Evolutionary conservation across 2,797 vertebrate species (phyloP).

Genomic region (Leucoraja ocellata): DNA sequence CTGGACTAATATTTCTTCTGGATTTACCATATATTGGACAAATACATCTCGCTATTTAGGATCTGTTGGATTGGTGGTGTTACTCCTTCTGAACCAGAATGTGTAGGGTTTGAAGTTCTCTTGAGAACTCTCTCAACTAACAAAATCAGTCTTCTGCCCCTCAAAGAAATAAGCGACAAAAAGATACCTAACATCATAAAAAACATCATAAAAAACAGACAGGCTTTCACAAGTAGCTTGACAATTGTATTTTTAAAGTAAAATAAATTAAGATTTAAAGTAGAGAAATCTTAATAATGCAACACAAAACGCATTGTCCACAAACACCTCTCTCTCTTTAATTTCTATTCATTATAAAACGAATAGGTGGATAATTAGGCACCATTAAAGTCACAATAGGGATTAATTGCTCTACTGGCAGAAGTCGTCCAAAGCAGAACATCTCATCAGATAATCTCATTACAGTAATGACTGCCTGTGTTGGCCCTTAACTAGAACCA

Average conservation of each 20-base stretch:
- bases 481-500: conserved; percentile 1
- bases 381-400: conserved; percentile 30
- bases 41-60: neutral
- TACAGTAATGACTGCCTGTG: conserved; percentile 11
- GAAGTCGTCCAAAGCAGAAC: conserved; percentile 10
- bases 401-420: conserved; percentile 26
- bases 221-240: neutral
- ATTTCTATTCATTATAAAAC: conserved; percentile 16
- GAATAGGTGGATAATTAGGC: neutral
- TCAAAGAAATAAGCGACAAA: neutral
- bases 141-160: neutral
- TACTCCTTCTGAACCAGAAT: neutral
- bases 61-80: neutral
- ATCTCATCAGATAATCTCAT: conserved; percentile 32
- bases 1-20: too few species aligned
- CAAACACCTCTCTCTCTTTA: neutral
- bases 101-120: neutral
- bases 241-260: neutral
- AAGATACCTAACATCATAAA: neutral
- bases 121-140: neutral
- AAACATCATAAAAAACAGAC: neutral
- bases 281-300: neutral
- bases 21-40: neutral
- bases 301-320: neutral
- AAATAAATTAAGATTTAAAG: neutral